phyloP scores from a whole-genome alignment of 1,140 invertebrate genomes.

The Neotoxoptera formosana region DNA sequence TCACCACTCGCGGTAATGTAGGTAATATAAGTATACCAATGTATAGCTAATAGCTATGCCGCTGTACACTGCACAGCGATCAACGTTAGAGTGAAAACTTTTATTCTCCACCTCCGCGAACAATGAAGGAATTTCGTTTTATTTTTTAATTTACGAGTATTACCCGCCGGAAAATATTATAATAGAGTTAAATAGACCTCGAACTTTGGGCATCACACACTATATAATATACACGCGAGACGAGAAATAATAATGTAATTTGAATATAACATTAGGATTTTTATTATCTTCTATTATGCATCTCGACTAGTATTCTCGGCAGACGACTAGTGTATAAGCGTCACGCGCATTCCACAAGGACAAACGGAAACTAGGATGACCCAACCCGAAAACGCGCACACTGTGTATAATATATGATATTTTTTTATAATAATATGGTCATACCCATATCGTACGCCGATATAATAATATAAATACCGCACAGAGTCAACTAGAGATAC shows the following conservation, averaged over 20 bases:
- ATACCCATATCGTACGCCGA: not conserved
- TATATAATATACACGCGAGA: not conserved
- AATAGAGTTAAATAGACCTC: not conserved
- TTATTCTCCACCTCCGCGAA: not conserved
- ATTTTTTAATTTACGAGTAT: not conserved
- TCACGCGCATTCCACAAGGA: slow-evolving; percentile 1
- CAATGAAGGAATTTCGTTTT: not conserved
- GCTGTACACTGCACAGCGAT: not conserved
- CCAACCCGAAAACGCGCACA: not conserved
- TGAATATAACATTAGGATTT: slow-evolving; percentile 8
- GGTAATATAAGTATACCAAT: too few relatives aligned
- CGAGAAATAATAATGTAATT: not conserved
- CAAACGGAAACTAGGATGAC: slow-evolving; percentile 8
- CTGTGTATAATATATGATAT: not conserved
- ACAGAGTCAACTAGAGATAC: not conserved
- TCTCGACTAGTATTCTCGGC: not conserved
- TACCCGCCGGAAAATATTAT: not conserved
- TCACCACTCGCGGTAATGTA: not conserved
- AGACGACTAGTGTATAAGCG: not conserved
- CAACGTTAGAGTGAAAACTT: not conserved
- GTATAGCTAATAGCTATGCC: not conserved
- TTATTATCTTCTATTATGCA: not conserved
- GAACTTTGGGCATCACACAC: not conserved
- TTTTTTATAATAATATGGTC: not conserved
- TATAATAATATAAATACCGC: not conserved